Evolutionary conservation across 2,113 vertebrate species (phyloP).

Genomic region (Fregata magnificens): DNA sequence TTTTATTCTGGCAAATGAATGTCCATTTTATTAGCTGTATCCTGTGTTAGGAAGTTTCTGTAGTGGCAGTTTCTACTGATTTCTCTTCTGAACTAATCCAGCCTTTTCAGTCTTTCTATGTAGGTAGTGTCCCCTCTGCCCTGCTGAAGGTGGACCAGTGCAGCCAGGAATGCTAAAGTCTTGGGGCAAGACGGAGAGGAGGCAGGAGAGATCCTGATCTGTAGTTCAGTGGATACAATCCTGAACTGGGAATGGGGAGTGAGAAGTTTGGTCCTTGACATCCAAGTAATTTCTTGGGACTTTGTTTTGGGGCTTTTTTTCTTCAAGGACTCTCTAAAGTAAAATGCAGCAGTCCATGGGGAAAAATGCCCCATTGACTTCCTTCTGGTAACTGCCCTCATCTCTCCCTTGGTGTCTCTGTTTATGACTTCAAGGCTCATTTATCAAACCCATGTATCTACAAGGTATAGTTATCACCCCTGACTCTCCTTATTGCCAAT

Average conservation of each 20-base stretch:
- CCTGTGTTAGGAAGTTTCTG: not conserved
- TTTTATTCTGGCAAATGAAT: not conserved
- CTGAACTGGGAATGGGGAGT: not conserved
- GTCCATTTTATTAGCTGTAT: not conserved
- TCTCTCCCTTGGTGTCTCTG: not conserved
- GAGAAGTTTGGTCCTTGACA: not conserved
- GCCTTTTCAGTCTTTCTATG: not conserved
- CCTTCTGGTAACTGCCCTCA: not conserved
- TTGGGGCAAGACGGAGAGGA: not conserved
- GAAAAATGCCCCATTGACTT: not conserved
- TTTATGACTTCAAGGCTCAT: not conserved
- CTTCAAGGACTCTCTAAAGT: not conserved
- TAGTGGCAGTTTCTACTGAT: not conserved
- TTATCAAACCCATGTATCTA: not conserved
- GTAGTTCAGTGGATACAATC: not conserved
- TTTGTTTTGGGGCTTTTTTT: not conserved
- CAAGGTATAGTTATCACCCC: not conserved
- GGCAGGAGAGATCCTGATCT: not conserved
- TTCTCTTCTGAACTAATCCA: not conserved
- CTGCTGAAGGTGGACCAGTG: not conserved
- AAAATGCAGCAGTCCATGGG: not conserved
- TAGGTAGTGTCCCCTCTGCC: not conserved
- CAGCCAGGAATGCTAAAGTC: not conserved
- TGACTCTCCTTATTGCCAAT: not conserved
- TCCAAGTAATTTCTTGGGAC: not conserved